phyloP scores from a whole-genome alignment of 2,888 invertebrate genomes.

The Phorcus lineatus region DNA sequence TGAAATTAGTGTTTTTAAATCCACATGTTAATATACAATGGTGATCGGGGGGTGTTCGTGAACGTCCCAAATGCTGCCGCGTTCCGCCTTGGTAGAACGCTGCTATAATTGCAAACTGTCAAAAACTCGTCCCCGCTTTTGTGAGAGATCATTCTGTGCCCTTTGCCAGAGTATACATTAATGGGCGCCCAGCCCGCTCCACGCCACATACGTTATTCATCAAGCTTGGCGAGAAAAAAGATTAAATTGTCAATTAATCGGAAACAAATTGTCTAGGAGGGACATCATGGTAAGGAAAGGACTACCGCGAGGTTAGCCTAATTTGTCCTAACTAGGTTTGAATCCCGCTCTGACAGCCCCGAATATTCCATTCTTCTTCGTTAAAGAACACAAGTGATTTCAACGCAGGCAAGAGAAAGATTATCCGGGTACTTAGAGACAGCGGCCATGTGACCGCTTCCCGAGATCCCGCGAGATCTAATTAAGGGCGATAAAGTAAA shows the following conservation, averaged over 20 bases:
- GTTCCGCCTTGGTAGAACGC: neutral
- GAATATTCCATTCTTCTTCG: slow-evolving; percentile 1
- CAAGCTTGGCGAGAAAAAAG: slow-evolving; percentile 1
- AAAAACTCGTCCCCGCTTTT: neutral
- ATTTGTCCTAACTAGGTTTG: slow-evolving; percentile 3
- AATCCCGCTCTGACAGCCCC: neutral
- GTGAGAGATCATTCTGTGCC: neutral
- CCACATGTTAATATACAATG: neutral
- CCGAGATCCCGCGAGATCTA: slow-evolving; percentile 15
- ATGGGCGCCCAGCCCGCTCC: neutral
- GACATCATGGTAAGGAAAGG: neutral
- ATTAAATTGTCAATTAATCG: slow-evolving; percentile 15
- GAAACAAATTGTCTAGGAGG: slow-evolving; percentile 4
- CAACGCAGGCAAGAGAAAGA: neutral
- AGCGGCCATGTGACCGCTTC: neutral
- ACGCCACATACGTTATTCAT: neutral
- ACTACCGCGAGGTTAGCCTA: neutral
- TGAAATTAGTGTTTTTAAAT: slow-evolving; percentile 5
- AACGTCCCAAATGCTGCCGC: neutral
- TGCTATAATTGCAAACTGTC: slow-evolving; percentile 7
- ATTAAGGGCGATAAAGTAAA: slow-evolving; percentile 6
- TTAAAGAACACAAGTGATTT: slow-evolving; percentile 6
- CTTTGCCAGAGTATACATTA: neutral
- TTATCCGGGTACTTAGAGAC: slow-evolving; percentile 11
- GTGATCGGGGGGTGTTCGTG: neutral